A percentile compares a stretch with the other conserved stretches of the same genome.
Evolutionary conservation across 2,888 invertebrate species (phyloP).

Genomic region (Nesidiocoris tenuis): DNA sequence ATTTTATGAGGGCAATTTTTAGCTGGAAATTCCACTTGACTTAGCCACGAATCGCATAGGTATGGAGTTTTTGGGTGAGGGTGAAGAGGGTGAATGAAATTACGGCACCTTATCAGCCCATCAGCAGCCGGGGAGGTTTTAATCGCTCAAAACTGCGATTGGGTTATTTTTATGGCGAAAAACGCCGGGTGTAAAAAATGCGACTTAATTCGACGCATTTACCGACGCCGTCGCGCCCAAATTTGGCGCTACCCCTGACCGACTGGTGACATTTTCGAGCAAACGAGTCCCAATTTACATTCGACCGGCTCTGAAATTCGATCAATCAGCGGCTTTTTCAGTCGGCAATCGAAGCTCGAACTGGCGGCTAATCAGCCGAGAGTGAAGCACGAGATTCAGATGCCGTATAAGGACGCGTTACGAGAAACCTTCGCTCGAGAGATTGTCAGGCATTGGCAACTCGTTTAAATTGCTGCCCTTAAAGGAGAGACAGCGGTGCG

Average conservation of each 20-base stretch:
- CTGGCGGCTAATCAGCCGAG: background rate
- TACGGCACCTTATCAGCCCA: too few species aligned
- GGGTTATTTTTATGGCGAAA: too few species aligned
- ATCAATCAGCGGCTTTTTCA: background rate
- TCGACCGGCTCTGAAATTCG: background rate
- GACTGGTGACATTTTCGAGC: background rate
- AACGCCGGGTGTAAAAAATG: too few species aligned
- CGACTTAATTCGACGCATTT: too few species aligned
- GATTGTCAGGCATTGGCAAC: background rate
- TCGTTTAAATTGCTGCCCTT: background rate
- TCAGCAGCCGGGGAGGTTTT: too few species aligned
- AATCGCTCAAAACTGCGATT: too few species aligned
- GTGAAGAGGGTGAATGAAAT: too few species aligned
- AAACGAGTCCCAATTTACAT: background rate
- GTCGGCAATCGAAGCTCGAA: background rate
- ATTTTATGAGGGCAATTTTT: too few species aligned
- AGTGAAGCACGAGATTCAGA: background rate
- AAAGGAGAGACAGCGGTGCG: background rate
- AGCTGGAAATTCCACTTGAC: too few species aligned
- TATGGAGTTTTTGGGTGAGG: too few species aligned
- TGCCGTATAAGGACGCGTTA: background rate
- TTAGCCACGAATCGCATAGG: too few species aligned
- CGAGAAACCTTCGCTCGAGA: background rate
- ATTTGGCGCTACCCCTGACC: background rate
- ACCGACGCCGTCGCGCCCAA: too few species aligned